Base-by-base conservation (phyloP, 2,797 vertebrate species). In the Alectoris magna region DNA sequence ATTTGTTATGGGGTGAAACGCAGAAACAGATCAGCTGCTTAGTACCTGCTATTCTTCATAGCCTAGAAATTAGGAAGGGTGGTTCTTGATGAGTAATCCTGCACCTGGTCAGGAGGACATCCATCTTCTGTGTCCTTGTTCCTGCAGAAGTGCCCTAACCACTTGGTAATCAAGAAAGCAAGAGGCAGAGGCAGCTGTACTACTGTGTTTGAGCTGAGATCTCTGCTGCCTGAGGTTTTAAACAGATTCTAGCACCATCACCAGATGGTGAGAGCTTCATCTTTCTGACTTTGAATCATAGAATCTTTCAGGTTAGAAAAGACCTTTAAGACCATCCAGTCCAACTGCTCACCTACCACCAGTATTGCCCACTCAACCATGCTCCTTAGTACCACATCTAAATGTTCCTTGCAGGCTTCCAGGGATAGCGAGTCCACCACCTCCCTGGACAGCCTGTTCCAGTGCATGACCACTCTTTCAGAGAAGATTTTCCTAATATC, bases 181-280 rank as follows among this genome's bases (percentile, higher is more conserved):
- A 87, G 62, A 60, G 5, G 14, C 44, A 86, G 78, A 19, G 34
- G 46, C 23, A 66, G 48, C 39, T 26, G 21, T 41, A 26, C 46
- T 26, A 34, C 5, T 5, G 29, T 21, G 12, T 84, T 49, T 29
- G 43, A 82, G 55, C 26, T 73, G 73, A 81, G 53, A 55, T 29
- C 23, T 56, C 48, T 39, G 27, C 14, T 72, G 14, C 10, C n/a
- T 73, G 16, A 43, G 12, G 26, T 26, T 0, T 0, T 59, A 64
- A 64, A 82, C 29, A 60, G 11, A 10, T 71, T 9, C 41, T 18
- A 34, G 24, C 64, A 56, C 12, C 34, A 34, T 34, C 34, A 34
- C 34, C 34, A 51, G 5, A 6, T 69, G 36, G 11, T 11, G 46
- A 67, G 18, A 12, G 4, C 6, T 4, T 49, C 24, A 48, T 80